Percentiles rank a stretch among this genome's conserved stretches.
Conservation (phyloP, 2,888 invertebrate species). For the Ditylenchus weischeri region DNA sequence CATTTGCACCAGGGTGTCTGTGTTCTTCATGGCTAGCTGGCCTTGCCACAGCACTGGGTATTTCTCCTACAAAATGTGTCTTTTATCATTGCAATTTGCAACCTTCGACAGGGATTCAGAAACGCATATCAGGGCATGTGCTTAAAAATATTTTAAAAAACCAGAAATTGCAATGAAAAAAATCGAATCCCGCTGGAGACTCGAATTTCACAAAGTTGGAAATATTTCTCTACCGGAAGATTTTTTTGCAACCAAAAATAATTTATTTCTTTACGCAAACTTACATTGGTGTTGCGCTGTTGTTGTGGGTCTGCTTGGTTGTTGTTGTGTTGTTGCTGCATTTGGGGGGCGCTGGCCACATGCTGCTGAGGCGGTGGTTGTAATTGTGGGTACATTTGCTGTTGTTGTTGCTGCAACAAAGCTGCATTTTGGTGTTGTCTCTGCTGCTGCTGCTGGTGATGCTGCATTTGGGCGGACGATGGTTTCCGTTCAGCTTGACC, state of each 20-base stretch:
- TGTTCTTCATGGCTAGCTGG: conserved; percentile 86
- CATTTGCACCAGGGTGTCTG: conserved; percentile 96
- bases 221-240: too few relatives aligned
- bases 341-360: background rate
- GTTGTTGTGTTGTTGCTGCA: conserved; percentile 6
- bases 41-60: conserved; percentile 99
- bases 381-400: background rate
- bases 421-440: background rate
- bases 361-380: background rate
- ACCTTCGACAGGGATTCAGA: too few relatives aligned
- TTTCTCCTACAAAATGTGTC: conserved; percentile 65
- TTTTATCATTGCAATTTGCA: too few relatives aligned
- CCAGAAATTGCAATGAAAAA: too few relatives aligned
- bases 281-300: too few relatives aligned
- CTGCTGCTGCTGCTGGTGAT: background rate
- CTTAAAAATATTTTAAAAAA: too few relatives aligned
- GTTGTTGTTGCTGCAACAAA: conserved; percentile 8
- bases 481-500: conserved; percentile 4
- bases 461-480: background rate
- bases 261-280: too few relatives aligned
- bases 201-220: too few relatives aligned
- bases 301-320: conserved; percentile 1
- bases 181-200: too few relatives aligned
- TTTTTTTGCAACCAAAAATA: too few relatives aligned
- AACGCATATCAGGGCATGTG: too few relatives aligned